A percentile compares a stretch with the other conserved stretches of the same genome.
These are phyloP conservation scores for Prosapia bicincta DNA, from an alignment of 2,888 invertebrate species.

Conservation along the genomic window DNA sequence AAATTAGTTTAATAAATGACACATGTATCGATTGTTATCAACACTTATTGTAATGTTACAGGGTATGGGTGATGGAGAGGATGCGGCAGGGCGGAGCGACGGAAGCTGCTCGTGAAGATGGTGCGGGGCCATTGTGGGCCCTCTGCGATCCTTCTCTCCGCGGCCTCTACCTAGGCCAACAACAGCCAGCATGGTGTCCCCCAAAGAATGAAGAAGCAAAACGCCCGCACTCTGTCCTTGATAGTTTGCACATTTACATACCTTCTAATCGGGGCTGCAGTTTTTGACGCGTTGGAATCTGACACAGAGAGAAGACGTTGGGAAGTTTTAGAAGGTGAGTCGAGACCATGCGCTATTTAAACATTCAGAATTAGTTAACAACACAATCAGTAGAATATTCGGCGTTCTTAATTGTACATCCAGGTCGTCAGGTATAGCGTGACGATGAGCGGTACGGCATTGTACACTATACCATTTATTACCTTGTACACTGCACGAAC, in stretches of 20 bases:
- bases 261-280: slow-evolving; percentile 97
- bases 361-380: too few species aligned
- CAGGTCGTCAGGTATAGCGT: too few species aligned
- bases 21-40: too few species aligned
- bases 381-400: too few species aligned
- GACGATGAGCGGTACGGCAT: too few species aligned
- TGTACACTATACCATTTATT: too few species aligned
- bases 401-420: too few species aligned
- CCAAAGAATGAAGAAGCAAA: slow-evolving; percentile 99
- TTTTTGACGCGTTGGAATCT: slow-evolving; percentile 98
- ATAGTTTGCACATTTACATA: slow-evolving; percentile 99
- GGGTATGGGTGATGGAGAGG: slow-evolving; percentile 37
- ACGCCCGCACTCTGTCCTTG: slow-evolving; percentile 99
- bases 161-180: slow-evolving; percentile 33
- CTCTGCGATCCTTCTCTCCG: slow-evolving; percentile 14
- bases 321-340: slow-evolving; percentile 80
- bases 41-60: slow-evolving; percentile 6
- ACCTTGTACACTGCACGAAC: too few species aligned
- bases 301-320: slow-evolving; percentile 90
- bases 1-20: too few species aligned
- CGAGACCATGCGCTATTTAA: too few species aligned
- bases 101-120: slow-evolving; percentile 42
- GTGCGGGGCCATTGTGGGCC: slow-evolving; percentile 35
- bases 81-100: slow-evolving; percentile 50
- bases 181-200: slow-evolving; percentile 58